phyloP scores from a whole-genome alignment of 2,888 invertebrate genomes.

The Steromphala cineraria region DNA sequence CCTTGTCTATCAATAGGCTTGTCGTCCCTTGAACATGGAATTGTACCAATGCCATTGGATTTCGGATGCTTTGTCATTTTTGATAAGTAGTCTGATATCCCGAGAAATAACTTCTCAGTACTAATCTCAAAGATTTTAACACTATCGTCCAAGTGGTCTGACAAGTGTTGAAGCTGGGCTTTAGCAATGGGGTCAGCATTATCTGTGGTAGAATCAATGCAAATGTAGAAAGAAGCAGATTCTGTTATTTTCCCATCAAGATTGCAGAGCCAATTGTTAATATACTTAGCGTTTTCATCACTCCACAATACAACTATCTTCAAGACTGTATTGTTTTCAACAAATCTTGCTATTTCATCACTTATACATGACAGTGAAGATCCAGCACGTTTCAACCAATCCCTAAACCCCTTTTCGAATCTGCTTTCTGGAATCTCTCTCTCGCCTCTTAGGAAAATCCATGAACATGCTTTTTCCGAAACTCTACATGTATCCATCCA shows the following conservation, averaged over 20 bases:
- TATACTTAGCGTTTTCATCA: not conserved
- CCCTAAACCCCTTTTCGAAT: not conserved
- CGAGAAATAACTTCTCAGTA: not conserved
- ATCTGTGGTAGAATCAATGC: not conserved
- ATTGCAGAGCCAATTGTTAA: not conserved
- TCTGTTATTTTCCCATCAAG: not conserved
- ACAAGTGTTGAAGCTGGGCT: not conserved
- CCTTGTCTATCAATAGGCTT: constrained; percentile 27
- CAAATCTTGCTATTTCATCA: constrained; percentile 34
- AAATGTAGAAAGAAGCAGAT: not conserved
- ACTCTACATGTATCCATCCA: constrained; percentile 18
- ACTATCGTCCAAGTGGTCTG: not conserved
- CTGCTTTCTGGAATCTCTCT: constrained; percentile 43
- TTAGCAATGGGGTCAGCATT: not conserved
- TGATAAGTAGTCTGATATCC: not conserved
- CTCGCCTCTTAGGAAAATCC: constrained; percentile 26
- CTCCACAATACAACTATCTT: constrained; percentile 42
- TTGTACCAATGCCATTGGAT: constrained; percentile 26
- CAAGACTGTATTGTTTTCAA: constrained; percentile 37
- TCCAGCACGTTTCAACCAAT: constrained; percentile 38
- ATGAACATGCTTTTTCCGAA: constrained; percentile 26
- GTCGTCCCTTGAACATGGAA: not conserved
- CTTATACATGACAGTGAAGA: constrained; percentile 26
- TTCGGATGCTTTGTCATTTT: not conserved
- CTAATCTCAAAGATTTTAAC: not conserved